Conservation (phyloP, 2,113 vertebrate species). For the Nestor notabilis region DNA sequence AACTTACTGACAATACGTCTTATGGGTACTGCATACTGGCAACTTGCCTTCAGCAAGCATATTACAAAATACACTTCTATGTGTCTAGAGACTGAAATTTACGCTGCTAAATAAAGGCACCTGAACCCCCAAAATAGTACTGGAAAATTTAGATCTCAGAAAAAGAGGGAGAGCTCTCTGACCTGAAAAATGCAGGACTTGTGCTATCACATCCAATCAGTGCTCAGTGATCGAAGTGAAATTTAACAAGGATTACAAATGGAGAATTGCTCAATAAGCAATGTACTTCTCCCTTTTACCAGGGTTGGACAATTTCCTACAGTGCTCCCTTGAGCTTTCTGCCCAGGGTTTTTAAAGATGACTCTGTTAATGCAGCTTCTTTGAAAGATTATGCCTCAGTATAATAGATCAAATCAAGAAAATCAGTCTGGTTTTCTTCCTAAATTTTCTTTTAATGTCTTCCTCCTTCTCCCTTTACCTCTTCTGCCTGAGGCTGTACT, state of each 20-base stretch:
- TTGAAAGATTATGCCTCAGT: not conserved
- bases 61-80: not conserved
- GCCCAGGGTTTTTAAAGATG: not conserved
- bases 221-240: not conserved
- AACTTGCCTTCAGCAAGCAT: not conserved
- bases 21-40: not conserved
- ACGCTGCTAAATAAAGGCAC: not conserved
- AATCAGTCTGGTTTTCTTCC: not conserved
- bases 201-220: not conserved
- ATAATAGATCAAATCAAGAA: not conserved
- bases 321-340: not conserved
- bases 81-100: not conserved
- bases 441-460: not conserved
- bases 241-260: conserved; percentile 20
- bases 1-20: not conserved
- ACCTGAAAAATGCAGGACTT: not conserved
- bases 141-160: not conserved
- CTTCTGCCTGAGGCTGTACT: not conserved
- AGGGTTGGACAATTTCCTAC: not conserved
- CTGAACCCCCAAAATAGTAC: not conserved
- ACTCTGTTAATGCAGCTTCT: not conserved
- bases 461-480: not conserved
- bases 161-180: conserved; percentile 15
- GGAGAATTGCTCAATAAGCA: conserved; percentile 1
- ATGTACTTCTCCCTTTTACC: conserved; percentile 10